Base-by-base conservation (phyloP, 2,113 vertebrate genomes). In the Pungitius pungitius region DNA sequence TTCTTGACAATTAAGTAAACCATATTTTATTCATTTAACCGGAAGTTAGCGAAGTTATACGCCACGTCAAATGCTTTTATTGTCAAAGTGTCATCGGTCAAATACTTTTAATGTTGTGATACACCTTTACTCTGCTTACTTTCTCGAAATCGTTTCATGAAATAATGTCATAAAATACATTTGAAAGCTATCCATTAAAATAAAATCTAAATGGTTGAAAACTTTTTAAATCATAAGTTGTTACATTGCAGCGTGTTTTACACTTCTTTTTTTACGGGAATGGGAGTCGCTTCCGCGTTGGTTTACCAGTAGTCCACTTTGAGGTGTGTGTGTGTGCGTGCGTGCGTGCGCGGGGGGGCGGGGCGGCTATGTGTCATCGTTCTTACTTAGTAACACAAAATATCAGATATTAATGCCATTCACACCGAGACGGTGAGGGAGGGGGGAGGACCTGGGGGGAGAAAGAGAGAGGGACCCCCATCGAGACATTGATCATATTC, bases 261-360 rank as follows among this genome's bases (percentile, higher is more conserved):
- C 10, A 5, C 14, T n/a, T n/a, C 9, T 49, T 60, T 33, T 43
- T 14, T 22, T 33, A 30, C 26, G 11, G 8, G 0, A 1, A 14
- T 14, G 1, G 37, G 39, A n/a, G 6, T 26, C 40, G 1, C 59
- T 73, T 78, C 75, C 70, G 64, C 14, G 2, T 73, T 57, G 15
- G 13, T 7, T 59, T 69, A 2, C 15, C 15, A 33, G n/a, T 12
- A 43, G 2, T 22, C 15, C 14, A 11, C 0, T 3, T 18, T 9
- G 33, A 6, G 3, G 30, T 40, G 64, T 37, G 61, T 49, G 43
- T 6, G 18, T 18, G 35, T 30, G 66, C 40, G 22, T 8, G 26
- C 26, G 33, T 22, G 39, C 70, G 8, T 74, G 54, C 6, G 51
- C 2, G 51, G 4, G 51, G 2, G 30, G 30, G 30, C 30, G n/a